Conservation (phyloP, 1,140 invertebrate genomes). For the Archivesica marissinica region DNA sequence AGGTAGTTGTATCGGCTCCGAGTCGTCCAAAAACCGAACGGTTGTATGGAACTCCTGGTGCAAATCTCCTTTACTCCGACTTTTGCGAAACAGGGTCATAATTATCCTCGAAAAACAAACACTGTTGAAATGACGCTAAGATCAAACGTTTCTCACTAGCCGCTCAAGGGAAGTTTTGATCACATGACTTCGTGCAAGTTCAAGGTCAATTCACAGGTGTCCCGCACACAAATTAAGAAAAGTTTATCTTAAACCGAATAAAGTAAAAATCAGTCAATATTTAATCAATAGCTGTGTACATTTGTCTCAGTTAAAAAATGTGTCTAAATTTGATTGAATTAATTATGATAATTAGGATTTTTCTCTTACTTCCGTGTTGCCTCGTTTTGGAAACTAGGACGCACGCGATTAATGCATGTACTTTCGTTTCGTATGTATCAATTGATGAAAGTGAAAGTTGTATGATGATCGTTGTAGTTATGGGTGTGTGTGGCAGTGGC, state of each 20-base stretch:
- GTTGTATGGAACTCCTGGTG: conserved; percentile 92
- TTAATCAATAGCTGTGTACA: not conserved
- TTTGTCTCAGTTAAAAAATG: not conserved
- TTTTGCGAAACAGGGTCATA: conserved; percentile 79
- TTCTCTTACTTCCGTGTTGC: conserved; percentile 42
- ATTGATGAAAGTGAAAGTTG: conserved; percentile 21
- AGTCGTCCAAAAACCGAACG: conserved; percentile 96
- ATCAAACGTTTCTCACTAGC: conserved; percentile 60
- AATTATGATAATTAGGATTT: conserved; percentile 53
- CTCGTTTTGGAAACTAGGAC: conserved; percentile 52
- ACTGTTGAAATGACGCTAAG: conserved; percentile 41
- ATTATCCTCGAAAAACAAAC: conserved; percentile 40
- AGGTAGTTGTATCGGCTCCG: conserved; percentile 96
- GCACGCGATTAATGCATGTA: not conserved
- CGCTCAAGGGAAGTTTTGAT: conserved; percentile 59
- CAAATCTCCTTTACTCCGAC: conserved; percentile 77
- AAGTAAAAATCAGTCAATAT: not conserved
- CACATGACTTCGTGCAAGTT: conserved; percentile 71
- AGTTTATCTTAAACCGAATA: not conserved
- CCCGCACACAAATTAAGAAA: not conserved
- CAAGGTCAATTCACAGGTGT: conserved; percentile 63
- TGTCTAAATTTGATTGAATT: conserved; percentile 28
- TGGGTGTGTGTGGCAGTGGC: conserved; percentile 79
- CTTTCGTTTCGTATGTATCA: not conserved
- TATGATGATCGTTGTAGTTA: conserved; percentile 71